Percentiles rank a stretch among this genome's conserved stretches.
Conservation (phyloP, 2,113 vertebrate genomes). For the Cochlearius cochlearius region DNA sequence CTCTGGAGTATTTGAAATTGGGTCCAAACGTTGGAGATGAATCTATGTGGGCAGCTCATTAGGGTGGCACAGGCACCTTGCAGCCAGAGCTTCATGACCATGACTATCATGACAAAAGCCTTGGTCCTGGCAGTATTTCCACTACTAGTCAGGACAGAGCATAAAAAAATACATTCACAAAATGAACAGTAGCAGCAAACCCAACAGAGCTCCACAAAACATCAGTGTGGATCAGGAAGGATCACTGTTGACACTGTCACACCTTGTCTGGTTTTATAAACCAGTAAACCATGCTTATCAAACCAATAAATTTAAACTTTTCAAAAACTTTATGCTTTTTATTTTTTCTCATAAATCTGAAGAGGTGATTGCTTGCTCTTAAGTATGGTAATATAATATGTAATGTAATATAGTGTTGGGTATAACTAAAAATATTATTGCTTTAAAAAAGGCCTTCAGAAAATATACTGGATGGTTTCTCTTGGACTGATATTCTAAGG, state of each 20-base stretch:
- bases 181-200: neutral
- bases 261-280: neutral
- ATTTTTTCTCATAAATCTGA: neutral
- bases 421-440: neutral
- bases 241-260: neutral
- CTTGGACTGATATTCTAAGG: neutral
- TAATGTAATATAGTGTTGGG: neutral
- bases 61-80: neutral
- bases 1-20: neutral
- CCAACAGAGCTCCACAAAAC: neutral
- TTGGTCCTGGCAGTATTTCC: neutral
- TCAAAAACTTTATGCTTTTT: neutral
- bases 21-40: accelerated
- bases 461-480: neutral
- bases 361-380: neutral
- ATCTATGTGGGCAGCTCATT: neutral
- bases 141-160: neutral
- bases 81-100: neutral
- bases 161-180: neutral
- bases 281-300: neutral
- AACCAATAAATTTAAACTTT: neutral
- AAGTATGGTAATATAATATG: neutral
- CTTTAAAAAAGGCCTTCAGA: neutral
- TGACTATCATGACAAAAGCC: neutral
- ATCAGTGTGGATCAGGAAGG: neutral